phyloP scores from a whole-genome alignment of 2,888 invertebrate species.

The Rhabditophanes sp. region DNA sequence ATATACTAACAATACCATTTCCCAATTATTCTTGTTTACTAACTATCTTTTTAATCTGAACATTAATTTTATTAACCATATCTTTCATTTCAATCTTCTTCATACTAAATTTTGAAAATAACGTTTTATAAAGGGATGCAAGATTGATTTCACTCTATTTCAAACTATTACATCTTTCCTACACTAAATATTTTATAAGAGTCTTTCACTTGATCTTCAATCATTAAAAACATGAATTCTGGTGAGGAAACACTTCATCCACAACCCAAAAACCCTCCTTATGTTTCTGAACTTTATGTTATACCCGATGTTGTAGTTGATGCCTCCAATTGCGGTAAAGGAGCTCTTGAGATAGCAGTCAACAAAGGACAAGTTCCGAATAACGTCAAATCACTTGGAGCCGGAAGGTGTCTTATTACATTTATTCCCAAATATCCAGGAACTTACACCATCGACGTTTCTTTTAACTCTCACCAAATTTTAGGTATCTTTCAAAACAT shows the following conservation, averaged over 20 bases:
- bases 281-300: constrained; percentile 39
- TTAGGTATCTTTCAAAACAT: constrained; percentile 4
- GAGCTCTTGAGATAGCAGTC: constrained; percentile 94
- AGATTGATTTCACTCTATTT: no score
- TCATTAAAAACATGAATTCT: constrained; percentile 1
- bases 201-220: neutral
- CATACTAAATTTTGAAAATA: no score
- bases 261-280: constrained; percentile 7
- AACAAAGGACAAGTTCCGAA: constrained; percentile 97
- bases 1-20: no score
- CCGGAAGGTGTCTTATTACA: constrained; percentile 52
- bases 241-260: no score
- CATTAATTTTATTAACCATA: no score
- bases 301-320: constrained; percentile 58
- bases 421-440: constrained; percentile 82
- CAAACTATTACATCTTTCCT: no score
- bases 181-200: no score
- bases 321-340: constrained; percentile 93
- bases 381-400: constrained; percentile 57
- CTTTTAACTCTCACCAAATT: constrained; percentile 81
- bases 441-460: constrained; percentile 69
- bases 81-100: no score
- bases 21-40: no score
- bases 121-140: no score
- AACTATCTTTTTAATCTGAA: no score